A percentile compares a stretch with the other conserved stretches of the same genome.
These are phyloP conservation scores for Deladenus siricidicola DNA, from an alignment of 2,888 invertebrate genomes.

Conservation along the genomic window DNA sequence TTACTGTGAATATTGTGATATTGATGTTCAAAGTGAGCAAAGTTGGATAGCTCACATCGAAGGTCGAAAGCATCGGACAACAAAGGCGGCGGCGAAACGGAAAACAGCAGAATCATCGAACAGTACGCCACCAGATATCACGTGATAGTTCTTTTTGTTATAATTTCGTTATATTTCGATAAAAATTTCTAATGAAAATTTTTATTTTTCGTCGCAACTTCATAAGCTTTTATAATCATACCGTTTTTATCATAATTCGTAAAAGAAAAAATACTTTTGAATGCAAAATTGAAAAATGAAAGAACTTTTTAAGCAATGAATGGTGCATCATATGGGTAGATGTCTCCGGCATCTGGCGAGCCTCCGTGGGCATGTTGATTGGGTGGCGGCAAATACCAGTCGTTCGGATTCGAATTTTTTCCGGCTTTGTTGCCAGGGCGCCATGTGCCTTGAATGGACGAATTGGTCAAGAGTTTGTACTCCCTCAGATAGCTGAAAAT, in stretches of 20 bases:
- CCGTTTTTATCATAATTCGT: too few relatives aligned
- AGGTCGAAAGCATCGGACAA: neutral
- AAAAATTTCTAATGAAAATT: too few relatives aligned
- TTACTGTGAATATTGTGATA: slow-evolving; percentile 12
- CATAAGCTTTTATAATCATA: too few relatives aligned
- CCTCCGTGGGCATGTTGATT: slow-evolving; percentile 39
- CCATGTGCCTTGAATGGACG: slow-evolving; percentile 21
- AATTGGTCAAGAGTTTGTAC: slow-evolving; percentile 39
- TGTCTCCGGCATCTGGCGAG: slow-evolving; percentile 44
- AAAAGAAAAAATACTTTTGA: too few relatives aligned
- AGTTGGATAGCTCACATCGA: neutral
- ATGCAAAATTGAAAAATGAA: too few relatives aligned
- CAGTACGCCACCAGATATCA: too few relatives aligned
- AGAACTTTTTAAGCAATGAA: slow-evolving; percentile 7
- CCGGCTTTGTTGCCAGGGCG: slow-evolving; percentile 10
- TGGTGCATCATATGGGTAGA: slow-evolving; percentile 29
- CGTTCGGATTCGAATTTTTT: slow-evolving; percentile 16
- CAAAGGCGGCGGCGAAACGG: neutral
- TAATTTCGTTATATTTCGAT: too few relatives aligned
- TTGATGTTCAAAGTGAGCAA: neutral
- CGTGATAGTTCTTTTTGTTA: too few relatives aligned
- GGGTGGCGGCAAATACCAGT: slow-evolving; percentile 28
- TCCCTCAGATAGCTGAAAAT: slow-evolving; percentile 42
- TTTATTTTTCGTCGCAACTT: too few relatives aligned
- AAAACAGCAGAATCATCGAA: too few relatives aligned